Percentiles rank a stretch among this genome's conserved stretches.
These are phyloP conservation scores for Malacoraja senta DNA, from an alignment of 2,797 vertebrate genomes.

Conservation along the genomic window DNA sequence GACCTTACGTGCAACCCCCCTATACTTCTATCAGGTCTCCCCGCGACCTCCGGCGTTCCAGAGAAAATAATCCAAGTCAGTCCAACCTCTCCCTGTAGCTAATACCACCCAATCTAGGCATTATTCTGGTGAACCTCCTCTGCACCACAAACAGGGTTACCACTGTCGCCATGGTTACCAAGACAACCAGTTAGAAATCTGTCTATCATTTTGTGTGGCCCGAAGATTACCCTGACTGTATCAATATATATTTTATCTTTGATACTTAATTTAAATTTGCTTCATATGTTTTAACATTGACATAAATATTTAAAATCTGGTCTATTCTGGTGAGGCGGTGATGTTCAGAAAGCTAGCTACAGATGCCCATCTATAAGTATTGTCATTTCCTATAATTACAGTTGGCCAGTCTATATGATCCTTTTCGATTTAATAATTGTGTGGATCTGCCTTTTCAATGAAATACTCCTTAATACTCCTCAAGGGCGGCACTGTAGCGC, in stretches of 20 bases:
- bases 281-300: neutral
- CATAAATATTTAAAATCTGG: neutral
- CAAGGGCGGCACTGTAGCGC: too few relatives aligned
- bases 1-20: too few relatives aligned
- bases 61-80: too few relatives aligned
- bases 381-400: neutral
- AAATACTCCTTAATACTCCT: neutral
- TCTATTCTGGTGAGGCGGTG: neutral
- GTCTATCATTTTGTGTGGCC: neutral
- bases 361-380: neutral
- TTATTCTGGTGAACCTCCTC: too few relatives aligned
- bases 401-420: neutral
- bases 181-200: neutral
- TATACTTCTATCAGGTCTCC: too few relatives aligned
- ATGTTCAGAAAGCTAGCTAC: neutral
- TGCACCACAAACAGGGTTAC: neutral
- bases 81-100: too few relatives aligned
- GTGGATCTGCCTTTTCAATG: neutral
- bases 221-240: neutral
- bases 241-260: neutral
- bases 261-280: slow-evolving; percentile 11
- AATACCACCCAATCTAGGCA: too few relatives aligned
- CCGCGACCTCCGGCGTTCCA: too few relatives aligned
- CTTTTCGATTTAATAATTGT: neutral
- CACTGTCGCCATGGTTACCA: too few relatives aligned